Base-by-base conservation (phyloP, 2,888 invertebrate genomes). In the Pristionchus arcanus region DNA sequence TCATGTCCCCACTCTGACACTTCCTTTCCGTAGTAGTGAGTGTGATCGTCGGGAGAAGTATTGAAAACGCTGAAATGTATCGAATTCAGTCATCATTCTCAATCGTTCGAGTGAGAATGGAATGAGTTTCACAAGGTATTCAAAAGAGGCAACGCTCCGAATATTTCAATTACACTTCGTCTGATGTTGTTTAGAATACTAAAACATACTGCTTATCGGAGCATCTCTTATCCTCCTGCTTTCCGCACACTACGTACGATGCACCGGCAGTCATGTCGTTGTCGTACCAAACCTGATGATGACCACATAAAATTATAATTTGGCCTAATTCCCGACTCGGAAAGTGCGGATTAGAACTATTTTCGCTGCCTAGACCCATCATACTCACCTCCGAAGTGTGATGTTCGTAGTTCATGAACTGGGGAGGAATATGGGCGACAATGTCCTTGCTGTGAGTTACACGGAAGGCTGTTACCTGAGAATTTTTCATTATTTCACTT, bases 1-100 rank as follows among this genome's bases (percentile, higher is more conserved):
- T 85, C 90, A 66, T 91, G 91, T 74, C 93, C 93, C 89, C 91
- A 93, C 16, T 86, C 91, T 15, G 90, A 90, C 68, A 93, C 91
- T 42, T 92, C 91, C 81, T 93, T 90, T 11, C 90, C 91, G 89
- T 92, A 94, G 89, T 94, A 94, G 77, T 92, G 91, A 11, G 92
- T 89, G 89, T 94, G 94, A 74, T 94, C 94, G 34, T 90, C 87
- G 89, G 93, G 91, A 3, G 91, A 91, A 11, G 92, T 83, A 34
- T 92, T 91, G 37, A 93, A 28, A 21, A 53, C 49, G n/a, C 87
- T 87, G 53, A 5, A 87, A 87, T 63, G 11, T 28, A n/a, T n/a
- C n/a, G n/a, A n/a, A 34, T 34, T 34, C 5, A 68, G 3, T n/a
- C 21, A 66, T 66, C 25, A n/a, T 21, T 25, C 15, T 28, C 28